Percentiles rank a stretch among this genome's conserved stretches.
These are phyloP conservation scores for Holocentrus rufus DNA, from an alignment of 2,797 vertebrate genomes.

Conservation along the genomic window DNA sequence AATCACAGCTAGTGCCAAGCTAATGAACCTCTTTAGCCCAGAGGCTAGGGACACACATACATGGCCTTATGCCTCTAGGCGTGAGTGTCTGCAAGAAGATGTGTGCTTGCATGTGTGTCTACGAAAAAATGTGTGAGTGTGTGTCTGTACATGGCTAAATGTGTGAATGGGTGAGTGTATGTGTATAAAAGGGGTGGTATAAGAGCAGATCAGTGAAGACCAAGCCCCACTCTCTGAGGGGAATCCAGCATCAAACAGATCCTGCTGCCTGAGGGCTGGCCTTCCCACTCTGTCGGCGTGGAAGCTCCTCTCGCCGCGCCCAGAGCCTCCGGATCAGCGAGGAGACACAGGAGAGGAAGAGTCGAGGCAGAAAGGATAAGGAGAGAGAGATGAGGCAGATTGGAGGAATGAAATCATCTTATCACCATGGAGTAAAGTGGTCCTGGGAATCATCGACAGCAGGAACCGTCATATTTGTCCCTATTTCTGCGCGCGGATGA, in stretches of 20 bases:
- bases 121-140: constrained; percentile 29
- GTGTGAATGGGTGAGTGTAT: constrained; percentile 43
- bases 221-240: constrained; percentile 55
- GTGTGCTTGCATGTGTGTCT: background rate
- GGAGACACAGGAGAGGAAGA: constrained; percentile 54
- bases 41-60: constrained; percentile 62
- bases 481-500: constrained; percentile 27
- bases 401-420: constrained; percentile 55
- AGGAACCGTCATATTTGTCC: constrained; percentile 32
- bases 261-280: constrained; percentile 63
- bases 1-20: constrained; percentile 75
- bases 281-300: constrained; percentile 56
- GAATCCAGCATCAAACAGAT: constrained; percentile 65
- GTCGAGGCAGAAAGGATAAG: constrained; percentile 50
- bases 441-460: constrained; percentile 48
- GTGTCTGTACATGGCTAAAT: constrained; percentile 32
- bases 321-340: constrained; percentile 57
- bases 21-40: constrained; percentile 79
- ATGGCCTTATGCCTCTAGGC: constrained; percentile 58
- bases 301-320: constrained; percentile 59
- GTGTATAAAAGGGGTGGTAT: constrained; percentile 44
- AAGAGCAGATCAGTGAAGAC: constrained; percentile 56
- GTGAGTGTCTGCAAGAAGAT: constrained; percentile 36
- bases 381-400: constrained; percentile 46
- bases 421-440: constrained; percentile 50